Base-by-base conservation (phyloP, 2,888 invertebrate species). In the Caenorhabditis sp. region DNA sequence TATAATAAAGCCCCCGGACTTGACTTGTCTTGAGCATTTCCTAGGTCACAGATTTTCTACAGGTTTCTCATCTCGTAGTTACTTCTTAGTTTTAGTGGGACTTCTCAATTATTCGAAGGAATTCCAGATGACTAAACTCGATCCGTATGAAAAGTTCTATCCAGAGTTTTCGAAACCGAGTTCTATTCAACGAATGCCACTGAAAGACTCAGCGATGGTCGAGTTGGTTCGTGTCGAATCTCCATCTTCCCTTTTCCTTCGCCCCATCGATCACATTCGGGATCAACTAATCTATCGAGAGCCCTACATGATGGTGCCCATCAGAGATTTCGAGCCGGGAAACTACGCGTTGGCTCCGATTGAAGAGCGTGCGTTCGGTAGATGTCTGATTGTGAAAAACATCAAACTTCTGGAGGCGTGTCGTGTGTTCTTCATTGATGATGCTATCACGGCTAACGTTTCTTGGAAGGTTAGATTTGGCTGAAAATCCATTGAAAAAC, bases 271-370 rank as follows among this genome's bases (percentile, higher is more conserved):
- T 72, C 84, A 88, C 61, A 82, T 86, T 49, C 47, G 80, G 0
- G 70, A 85, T 47, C 16, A 77, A 31, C 73, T 87, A 1, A 41
- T 80, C 10, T 54, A 84, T 24, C 63, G 22, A n/a, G 88, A 88
- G 61, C 85, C 85, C 16, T 79, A 64, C 47, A 16, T 16, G 22
- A 2, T 75, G 14, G 59, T 28, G 10, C 51, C 66, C 12, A 38
- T 76, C 7, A 35, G 41, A 4, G 54, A 82, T 28, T 28, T 73
- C 24, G 1, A 26, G 2, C 54, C 28, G 1, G 82, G 76, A 7
- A 35, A 61, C 14, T 86, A 82, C 38, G 84, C 69, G 38, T 41
- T 88, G 56, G 87, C 84, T 44, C 88, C 87, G 8, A 31, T 85
- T 14, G 84, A 76, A 10, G 82, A 81, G 10, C 41, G 85, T 24